phyloP scores from a whole-genome alignment of 2,797 vertebrate genomes.

The Esox lucius region DNA sequence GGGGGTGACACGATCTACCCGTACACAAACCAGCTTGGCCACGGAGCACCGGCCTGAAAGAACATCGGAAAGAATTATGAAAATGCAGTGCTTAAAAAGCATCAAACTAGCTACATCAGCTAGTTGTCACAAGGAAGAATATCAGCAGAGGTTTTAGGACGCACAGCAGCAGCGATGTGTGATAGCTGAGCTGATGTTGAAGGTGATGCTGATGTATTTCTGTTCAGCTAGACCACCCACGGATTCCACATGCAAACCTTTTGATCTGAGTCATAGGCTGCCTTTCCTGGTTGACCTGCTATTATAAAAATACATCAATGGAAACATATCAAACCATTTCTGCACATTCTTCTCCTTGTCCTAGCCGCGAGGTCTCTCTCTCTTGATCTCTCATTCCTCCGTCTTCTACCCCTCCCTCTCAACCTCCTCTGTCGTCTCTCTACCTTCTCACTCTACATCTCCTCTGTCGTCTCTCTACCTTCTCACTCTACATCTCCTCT shows the following conservation, averaged over 20 bases:
- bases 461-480: slow-evolving; percentile 28
- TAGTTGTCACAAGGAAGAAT: too few species aligned
- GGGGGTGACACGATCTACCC: background rate
- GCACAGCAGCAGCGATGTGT: too few species aligned
- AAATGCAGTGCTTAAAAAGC: background rate
- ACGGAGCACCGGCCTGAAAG: background rate
- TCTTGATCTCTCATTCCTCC: slow-evolving; percentile 32
- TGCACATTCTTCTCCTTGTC: slow-evolving; percentile 29
- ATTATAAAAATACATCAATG: background rate
- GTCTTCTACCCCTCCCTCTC: slow-evolving; percentile 1
- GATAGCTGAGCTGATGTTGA: background rate
- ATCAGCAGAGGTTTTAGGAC: too few species aligned
- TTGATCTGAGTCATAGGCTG: background rate
- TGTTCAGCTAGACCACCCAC: background rate
- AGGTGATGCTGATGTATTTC: background rate
- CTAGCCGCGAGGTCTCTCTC: slow-evolving; percentile 17
- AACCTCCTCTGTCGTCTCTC: background rate
- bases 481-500: slow-evolving; percentile 5
- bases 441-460: slow-evolving; percentile 33
- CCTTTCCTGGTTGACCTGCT: background rate
- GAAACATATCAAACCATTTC: slow-evolving; percentile 27
- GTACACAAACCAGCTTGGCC: background rate
- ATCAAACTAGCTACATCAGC: too few species aligned
- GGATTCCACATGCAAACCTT: background rate
- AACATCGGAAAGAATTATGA: background rate